These are phyloP conservation scores for Gari tellinella DNA, from an alignment of 2,888 invertebrate genomes.

Conservation along the genomic window DNA sequence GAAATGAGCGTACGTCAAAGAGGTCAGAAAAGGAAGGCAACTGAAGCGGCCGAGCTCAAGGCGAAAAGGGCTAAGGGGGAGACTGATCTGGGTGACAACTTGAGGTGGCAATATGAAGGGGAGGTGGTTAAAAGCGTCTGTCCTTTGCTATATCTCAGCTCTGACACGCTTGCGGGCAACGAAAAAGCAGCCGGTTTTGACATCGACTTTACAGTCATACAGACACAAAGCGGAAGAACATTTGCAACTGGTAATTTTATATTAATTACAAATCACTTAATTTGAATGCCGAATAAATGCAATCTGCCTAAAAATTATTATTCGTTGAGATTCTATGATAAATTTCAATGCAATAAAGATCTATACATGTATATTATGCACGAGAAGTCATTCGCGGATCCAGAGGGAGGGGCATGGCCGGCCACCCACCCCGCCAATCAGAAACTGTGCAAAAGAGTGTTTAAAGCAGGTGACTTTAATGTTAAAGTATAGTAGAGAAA, in stretches of 20 bases:
- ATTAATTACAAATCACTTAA: no score
- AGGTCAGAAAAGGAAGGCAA: constrained; percentile 88
- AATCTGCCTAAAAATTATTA: no score
- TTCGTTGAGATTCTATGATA: no score
- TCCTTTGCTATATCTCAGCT: constrained; percentile 73
- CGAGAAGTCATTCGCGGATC: no score
- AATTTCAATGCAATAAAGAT: no score
- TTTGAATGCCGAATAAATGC: no score
- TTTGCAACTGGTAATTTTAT: constrained; percentile 79
- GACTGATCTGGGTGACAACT: constrained; percentile 71
- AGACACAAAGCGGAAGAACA: constrained; percentile 81
- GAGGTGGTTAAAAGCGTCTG: constrained; percentile 68
- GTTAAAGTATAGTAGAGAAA: no score
- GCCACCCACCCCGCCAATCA: no score
- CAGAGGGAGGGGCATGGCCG: no score
- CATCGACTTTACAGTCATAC: constrained; percentile 83
- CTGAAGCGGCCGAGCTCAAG: constrained; percentile 64
- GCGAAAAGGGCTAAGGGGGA: constrained; percentile 79
- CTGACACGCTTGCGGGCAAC: constrained; percentile 70
- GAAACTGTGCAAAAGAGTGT: no score
- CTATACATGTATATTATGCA: no score
- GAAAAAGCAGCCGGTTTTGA: constrained; percentile 83
- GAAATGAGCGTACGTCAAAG: constrained; percentile 58
- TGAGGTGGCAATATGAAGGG: constrained; percentile 75
- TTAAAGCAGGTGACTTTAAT: no score